Conservation (phyloP, 2,113 vertebrate species). For the Notothenia coriiceps region DNA sequence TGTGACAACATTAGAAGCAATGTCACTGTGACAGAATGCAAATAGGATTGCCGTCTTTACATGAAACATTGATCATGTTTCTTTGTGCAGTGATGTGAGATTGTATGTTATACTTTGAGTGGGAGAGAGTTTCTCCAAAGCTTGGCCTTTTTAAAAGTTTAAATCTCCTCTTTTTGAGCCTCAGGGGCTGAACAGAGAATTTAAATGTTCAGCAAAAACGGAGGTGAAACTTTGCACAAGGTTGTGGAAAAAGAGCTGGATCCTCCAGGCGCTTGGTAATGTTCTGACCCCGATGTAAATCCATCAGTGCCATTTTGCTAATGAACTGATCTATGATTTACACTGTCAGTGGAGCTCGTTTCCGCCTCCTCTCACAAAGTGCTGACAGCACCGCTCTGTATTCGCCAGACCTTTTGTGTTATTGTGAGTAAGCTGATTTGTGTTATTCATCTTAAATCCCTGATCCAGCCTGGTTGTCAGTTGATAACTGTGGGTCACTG, state of each 20-base stretch:
- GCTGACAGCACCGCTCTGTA: constrained; percentile 63
- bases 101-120: constrained; percentile 3
- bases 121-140: constrained; percentile 11
- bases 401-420: constrained; percentile 64
- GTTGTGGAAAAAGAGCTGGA: constrained; percentile 56
- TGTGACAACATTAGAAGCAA: constrained; percentile 4
- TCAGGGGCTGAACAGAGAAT: constrained; percentile 50
- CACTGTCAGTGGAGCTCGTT: constrained; percentile 63
- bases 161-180: constrained; percentile 54
- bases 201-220: constrained; percentile 63
- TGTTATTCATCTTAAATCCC: constrained; percentile 68
- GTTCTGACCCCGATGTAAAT: constrained; percentile 74
- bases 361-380: constrained; percentile 60
- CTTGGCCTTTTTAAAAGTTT: constrained; percentile 21
- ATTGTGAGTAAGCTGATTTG: constrained; percentile 69
- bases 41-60: background rate
- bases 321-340: constrained; percentile 81
- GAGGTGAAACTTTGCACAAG: constrained; percentile 62
- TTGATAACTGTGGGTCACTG: constrained; percentile 65
- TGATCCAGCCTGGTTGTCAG: constrained; percentile 62
- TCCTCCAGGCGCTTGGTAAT: constrained; percentile 67
- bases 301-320: constrained; percentile 77
- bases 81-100: background rate
- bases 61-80: background rate
- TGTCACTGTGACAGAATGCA: constrained; percentile 11